Base-by-base conservation (phyloP, 2,113 vertebrate genomes). In the Neodon shergylaensis region DNA sequence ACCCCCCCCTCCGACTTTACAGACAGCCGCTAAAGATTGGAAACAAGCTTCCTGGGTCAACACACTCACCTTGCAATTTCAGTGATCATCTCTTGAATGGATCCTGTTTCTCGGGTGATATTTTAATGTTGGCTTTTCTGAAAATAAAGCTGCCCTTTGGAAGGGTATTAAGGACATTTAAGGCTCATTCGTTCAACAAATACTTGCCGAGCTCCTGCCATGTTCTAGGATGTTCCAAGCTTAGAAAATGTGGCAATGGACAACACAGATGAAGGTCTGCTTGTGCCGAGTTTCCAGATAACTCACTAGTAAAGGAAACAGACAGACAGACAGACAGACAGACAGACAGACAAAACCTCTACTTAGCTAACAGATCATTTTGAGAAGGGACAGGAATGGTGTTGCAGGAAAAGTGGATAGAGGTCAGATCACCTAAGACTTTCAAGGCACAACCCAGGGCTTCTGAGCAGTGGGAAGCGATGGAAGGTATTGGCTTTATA, bases 51-150 rank as follows among this genome's bases (percentile, higher is more conserved):
- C 65, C 54, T 49, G 10, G 36, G 19, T 81, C 73, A 61, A 24
- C 26, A 86, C 21, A 10, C 49, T 7, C 26, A 76, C 58, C 73
- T 90, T 93, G 81, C 49, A 61, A 93, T 94, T 90, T 95, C 72
- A 94, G 61, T 66, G 68, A 90, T 86, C 74, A 86, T 42, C 58
- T 90, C 87, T 87, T 93, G 58, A 93, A 79, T 82, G 28, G 9
- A 54, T 66, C 47, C 79, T 39, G 90, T 90, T 86, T 58, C 79
- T 73, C 12, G 9, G 65, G 12, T 86, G 93, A 81, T 86, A 95
- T 84, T 89, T 94, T 79, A 92, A 85, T 93, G 94, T 93, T 76
- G 81, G 54, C 19, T 86, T 93, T 93, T 87, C 66, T 63, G 81
- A 87, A 86, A 90, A 90, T 74, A 95, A 87, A 82, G 39, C 91